A percentile compares a stretch with the other conserved stretches of the same genome.
Evolutionary conservation across 2,797 vertebrate species (phyloP).

Genomic region (Tympanoctomys barrerae): DNA sequence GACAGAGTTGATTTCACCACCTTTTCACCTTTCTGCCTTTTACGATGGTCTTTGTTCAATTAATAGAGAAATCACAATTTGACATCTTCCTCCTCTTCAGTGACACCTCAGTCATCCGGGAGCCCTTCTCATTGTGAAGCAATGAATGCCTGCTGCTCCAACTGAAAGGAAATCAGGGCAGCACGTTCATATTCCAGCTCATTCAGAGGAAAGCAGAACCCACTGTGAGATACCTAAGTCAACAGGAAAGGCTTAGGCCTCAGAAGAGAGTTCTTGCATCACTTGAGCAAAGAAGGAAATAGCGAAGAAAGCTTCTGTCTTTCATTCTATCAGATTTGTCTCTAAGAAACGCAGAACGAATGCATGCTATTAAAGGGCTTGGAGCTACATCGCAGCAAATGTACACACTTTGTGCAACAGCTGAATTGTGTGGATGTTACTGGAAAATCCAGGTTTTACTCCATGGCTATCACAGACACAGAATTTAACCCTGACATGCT

Average conservation of each 20-base stretch:
- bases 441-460: neutral
- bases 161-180: neutral
- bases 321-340: neutral
- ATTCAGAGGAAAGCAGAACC: neutral
- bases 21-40: neutral
- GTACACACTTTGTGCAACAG: neutral
- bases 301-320: neutral
- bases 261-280: neutral
- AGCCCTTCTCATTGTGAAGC: neutral
- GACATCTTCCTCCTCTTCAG: neutral
- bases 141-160: conserved; percentile 10
- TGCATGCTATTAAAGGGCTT: neutral
- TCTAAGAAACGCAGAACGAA: neutral
- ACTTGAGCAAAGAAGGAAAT: neutral
- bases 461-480: neutral
- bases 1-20: neutral
- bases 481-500: neutral
- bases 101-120: neutral
- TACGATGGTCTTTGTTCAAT: conserved; percentile 43
- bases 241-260: neutral
- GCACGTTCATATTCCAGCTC: neutral
- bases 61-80: conserved; percentile 46
- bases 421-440: neutral
- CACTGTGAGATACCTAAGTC: conserved; percentile 9
- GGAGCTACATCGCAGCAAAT: neutral